Evolutionary conservation across 1,140 invertebrate species (phyloP).

Genomic region (Aethina tumida): DNA sequence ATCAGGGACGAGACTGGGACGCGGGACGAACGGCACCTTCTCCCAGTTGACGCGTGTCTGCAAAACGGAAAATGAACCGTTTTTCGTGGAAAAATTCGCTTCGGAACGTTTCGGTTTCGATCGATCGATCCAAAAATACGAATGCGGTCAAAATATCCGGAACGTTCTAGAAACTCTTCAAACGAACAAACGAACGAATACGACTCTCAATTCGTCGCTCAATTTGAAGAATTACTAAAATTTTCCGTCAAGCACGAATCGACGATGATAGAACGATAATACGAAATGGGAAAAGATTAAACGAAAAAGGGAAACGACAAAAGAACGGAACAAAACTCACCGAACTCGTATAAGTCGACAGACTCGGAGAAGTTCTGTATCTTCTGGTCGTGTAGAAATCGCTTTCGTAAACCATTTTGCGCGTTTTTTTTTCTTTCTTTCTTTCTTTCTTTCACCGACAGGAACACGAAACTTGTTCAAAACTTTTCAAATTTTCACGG

Average conservation of each 20-base stretch:
- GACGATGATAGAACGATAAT: background rate
- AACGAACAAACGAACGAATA: too few relatives aligned
- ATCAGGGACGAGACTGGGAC: slow-evolving; percentile 69
- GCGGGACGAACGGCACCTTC: slow-evolving; percentile 70
- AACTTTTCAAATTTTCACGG: too few relatives aligned
- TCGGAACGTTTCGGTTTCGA: slow-evolving; percentile 7
- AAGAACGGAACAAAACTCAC: slow-evolving; percentile 45
- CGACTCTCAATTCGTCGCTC: too few relatives aligned
- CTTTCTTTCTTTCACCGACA: too few relatives aligned
- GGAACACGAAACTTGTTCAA: too few relatives aligned
- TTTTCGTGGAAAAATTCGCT: too few relatives aligned
- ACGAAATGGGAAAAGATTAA: slow-evolving; percentile 6
- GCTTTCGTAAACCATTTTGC: slow-evolving; percentile 82
- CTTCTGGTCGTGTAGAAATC: slow-evolving; percentile 80
- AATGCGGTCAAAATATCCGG: too few relatives aligned
- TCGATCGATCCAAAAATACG: slow-evolving; percentile 22
- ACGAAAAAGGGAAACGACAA: slow-evolving; percentile 6
- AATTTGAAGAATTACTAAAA: too few relatives aligned
- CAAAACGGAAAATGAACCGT: slow-evolving; percentile 38
- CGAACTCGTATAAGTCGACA: slow-evolving; percentile 67
- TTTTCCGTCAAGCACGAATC: background rate
- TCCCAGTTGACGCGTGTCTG: slow-evolving; percentile 75
- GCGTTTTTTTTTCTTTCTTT: too few relatives aligned
- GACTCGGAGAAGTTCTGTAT: slow-evolving; percentile 55
- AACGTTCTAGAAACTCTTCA: too few relatives aligned